These are phyloP conservation scores for Zaprionus vittiger DNA, from an alignment of 1,140 invertebrate genomes.

Conservation along the genomic window DNA sequence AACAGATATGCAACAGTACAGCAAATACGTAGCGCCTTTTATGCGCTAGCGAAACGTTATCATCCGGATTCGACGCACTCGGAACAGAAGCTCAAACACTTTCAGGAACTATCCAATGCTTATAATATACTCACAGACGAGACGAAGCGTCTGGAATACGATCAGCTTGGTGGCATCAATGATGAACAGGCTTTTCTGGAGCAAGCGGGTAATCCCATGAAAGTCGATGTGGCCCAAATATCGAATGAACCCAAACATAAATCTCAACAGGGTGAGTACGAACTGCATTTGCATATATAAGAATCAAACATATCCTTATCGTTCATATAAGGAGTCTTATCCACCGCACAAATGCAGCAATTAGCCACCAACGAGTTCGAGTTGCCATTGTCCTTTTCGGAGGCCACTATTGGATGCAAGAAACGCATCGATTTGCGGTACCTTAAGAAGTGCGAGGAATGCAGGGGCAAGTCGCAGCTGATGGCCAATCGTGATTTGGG, in stretches of 20 bases:
- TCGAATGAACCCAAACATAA: background rate
- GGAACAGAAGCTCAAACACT: slow-evolving; percentile 90
- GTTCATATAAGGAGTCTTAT: background rate
- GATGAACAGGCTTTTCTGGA: slow-evolving; percentile 70
- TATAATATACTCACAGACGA: slow-evolving; percentile 93
- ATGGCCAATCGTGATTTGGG: slow-evolving; percentile 59
- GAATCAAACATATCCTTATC: background rate
- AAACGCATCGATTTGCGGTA: slow-evolving; percentile 65
- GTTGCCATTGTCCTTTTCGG: slow-evolving; percentile 61
- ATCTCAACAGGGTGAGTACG: background rate
- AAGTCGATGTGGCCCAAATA: slow-evolving; percentile 17
- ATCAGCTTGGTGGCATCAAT: slow-evolving; percentile 84
- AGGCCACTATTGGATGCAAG: slow-evolving; percentile 72
- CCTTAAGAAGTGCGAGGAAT: slow-evolving; percentile 67
- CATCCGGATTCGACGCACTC: slow-evolving; percentile 89
- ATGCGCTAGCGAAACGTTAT: slow-evolving; percentile 89
- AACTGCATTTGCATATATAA: background rate
- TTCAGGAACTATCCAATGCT: slow-evolving; percentile 95
- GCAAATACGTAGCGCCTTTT: slow-evolving; percentile 93
- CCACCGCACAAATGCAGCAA: slow-evolving; percentile 52
- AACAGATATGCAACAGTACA: slow-evolving; percentile 89
- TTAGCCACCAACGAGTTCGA: slow-evolving; percentile 52
- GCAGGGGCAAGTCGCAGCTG: slow-evolving; percentile 74
- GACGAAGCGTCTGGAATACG: slow-evolving; percentile 91
- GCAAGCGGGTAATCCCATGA: slow-evolving; percentile 65